phyloP scores from a whole-genome alignment of 2,113 vertebrate species.

The Mobula birostris region DNA sequence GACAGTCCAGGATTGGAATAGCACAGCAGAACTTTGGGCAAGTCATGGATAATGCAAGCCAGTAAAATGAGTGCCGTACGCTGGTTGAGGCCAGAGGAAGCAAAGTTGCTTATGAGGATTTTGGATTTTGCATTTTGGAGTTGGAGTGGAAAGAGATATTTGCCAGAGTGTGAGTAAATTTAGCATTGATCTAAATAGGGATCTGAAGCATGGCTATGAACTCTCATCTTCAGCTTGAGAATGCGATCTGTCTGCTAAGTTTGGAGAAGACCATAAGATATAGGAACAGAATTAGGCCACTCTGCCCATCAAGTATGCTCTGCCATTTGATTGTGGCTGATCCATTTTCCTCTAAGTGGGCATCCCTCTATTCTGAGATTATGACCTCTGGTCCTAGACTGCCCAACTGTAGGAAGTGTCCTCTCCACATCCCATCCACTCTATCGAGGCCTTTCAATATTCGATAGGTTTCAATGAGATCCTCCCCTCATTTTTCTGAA shows the following conservation, averaged over 20 bases:
- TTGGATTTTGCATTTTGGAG: background rate
- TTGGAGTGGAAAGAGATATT: background rate
- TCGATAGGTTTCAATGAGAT: too few relatives aligned
- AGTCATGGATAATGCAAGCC: background rate
- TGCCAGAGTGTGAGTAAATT: background rate
- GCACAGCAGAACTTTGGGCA: background rate
- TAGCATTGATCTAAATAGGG: background rate
- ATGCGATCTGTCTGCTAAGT: background rate
- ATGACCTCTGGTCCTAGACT: too few relatives aligned
- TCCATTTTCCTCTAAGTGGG: too few relatives aligned
- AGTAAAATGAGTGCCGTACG: background rate
- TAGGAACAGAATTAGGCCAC: too few relatives aligned
- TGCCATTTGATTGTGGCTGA: too few relatives aligned
- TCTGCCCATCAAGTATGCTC: too few relatives aligned
- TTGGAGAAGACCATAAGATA: background rate
- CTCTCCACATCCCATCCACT: too few relatives aligned
- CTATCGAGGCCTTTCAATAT: too few relatives aligned
- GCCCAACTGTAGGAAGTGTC: too few relatives aligned
- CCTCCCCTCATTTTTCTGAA: too few relatives aligned
- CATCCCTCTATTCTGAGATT: too few relatives aligned
- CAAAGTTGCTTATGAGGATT: background rate
- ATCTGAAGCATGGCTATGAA: background rate
- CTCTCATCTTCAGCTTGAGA: background rate
- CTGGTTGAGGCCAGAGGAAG: background rate
- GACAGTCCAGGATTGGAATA: background rate